phyloP scores from a whole-genome alignment of 1,140 invertebrate species.

The Microplitis demolitor region DNA sequence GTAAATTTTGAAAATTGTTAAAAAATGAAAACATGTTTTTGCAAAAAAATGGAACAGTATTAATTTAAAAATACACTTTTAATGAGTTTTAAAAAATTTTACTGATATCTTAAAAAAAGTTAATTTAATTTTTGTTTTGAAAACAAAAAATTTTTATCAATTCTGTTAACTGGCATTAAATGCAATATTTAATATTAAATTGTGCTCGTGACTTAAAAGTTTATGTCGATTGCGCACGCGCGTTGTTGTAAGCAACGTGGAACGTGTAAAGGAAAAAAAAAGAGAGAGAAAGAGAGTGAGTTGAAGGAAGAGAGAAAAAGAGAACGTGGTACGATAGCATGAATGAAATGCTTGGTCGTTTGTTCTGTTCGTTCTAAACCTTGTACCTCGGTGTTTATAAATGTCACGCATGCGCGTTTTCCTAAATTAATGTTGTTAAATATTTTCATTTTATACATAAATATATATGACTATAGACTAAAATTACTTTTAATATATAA shows the following conservation, averaged over 20 bases:
- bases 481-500: too few relatives aligned
- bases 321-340: constrained; percentile 5
- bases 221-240: constrained; percentile 11
- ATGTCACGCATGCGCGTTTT: not conserved
- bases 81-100: too few relatives aligned
- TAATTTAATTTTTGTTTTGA: too few relatives aligned
- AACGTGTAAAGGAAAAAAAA: not conserved
- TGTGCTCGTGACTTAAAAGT: not conserved
- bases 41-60: too few relatives aligned
- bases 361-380: not conserved
- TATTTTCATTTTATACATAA: too few relatives aligned
- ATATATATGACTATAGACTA: too few relatives aligned
- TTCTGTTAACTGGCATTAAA: not conserved
- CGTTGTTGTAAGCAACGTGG: not conserved
- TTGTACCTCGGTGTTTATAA: not conserved
- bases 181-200: not conserved
- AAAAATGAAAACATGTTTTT: too few relatives aligned
- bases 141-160: not conserved
- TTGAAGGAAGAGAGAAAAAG: not conserved
- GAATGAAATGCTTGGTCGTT: constrained; percentile 15
- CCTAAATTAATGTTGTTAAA: too few relatives aligned
- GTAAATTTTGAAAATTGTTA: too few relatives aligned
- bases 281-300: not conserved
- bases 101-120: too few relatives aligned
- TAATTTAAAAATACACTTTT: too few relatives aligned